A percentile compares a stretch with the other conserved stretches of the same genome.
Evolutionary conservation across 2,888 invertebrate species (phyloP).

Genomic region (Gnatocerus cornutus): DNA sequence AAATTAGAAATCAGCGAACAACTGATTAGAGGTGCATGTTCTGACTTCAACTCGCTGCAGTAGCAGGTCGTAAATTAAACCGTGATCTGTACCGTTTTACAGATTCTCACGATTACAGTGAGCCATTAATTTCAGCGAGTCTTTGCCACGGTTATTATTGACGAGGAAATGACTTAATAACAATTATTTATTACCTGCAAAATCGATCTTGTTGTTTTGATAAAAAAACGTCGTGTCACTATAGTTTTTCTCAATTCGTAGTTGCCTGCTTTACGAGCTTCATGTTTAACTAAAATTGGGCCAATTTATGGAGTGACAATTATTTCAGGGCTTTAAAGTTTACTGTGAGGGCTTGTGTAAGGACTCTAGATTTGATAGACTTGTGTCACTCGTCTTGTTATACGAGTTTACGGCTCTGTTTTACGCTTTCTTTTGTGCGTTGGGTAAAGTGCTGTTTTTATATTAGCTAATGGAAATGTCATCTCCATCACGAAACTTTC

Average conservation of each 20-base stretch:
- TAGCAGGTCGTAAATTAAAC: constrained; percentile 32
- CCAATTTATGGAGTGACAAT: constrained; percentile 70
- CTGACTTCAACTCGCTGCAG: constrained; percentile 24
- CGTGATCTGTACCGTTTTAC: constrained; percentile 32
- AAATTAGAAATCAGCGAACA: constrained; percentile 1
- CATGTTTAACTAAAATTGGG: constrained; percentile 69
- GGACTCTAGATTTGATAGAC: constrained; percentile 19
- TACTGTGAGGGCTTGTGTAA: constrained; percentile 8
- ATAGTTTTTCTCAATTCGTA: constrained; percentile 29
- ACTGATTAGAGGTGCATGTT: constrained; percentile 37
- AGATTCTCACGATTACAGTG: constrained; percentile 39
- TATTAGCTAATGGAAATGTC: constrained; percentile 38
- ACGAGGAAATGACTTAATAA: background rate
- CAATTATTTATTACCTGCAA: background rate
- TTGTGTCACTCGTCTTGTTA: constrained; percentile 33
- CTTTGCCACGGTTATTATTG: constrained; percentile 25
- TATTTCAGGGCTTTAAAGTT: constrained; percentile 65
- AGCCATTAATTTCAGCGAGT: constrained; percentile 33
- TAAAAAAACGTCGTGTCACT: background rate
- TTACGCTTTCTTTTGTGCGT: constrained; percentile 35
- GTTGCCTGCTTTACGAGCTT: constrained; percentile 44
- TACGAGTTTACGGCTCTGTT: constrained; percentile 15
- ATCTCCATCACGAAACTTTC: constrained; percentile 19
- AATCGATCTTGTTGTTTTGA: background rate
- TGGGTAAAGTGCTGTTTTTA: constrained; percentile 15